Percentiles rank a stretch among this genome's conserved stretches.
phyloP scores from a whole-genome alignment of 2,797 vertebrate genomes.

The Luscinia megarhynchos region DNA sequence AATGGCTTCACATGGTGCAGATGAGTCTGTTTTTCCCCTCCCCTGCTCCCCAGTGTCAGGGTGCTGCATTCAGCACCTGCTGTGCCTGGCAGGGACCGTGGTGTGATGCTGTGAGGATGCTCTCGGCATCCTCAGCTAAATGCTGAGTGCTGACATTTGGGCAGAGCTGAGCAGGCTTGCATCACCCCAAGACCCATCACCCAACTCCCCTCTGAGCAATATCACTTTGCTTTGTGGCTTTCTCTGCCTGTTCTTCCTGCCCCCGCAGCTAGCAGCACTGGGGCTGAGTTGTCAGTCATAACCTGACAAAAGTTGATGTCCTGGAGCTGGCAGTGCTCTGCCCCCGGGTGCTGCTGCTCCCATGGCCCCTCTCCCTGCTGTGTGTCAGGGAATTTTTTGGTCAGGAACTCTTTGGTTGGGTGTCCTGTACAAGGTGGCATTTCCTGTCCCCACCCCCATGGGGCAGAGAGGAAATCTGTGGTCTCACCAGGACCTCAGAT shows the following conservation, averaged over 20 bases:
- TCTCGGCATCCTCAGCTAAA: rapidly evolving
- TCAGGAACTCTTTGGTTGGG: not conserved
- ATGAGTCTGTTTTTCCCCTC: not conserved
- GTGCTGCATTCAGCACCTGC: not conserved
- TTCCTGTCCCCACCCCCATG: not conserved
- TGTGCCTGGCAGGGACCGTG: not conserved
- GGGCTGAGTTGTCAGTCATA: not conserved
- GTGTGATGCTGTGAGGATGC: not conserved
- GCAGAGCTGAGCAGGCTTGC: not conserved
- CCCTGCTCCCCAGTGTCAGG: not conserved
- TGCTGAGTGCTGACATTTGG: not conserved
- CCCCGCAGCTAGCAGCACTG: not conserved
- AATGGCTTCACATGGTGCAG: not conserved
- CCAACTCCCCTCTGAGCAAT: not conserved
- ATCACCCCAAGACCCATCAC: not conserved
- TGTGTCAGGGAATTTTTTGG: not conserved
- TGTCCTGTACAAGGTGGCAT: rapidly evolving
- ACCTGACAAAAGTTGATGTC: not conserved
- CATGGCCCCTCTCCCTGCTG: not conserved
- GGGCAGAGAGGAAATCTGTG: conserved; percentile 8
- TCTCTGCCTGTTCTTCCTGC: not conserved
- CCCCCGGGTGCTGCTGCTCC: not conserved
- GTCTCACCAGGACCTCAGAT: not conserved
- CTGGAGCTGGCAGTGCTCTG: not conserved
- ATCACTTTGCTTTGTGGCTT: not conserved